Evolutionary conservation across 37 sponge, comb jelly and placozoan genomes (phyloP).

Genomic region (Beroe forskalii): DNA sequence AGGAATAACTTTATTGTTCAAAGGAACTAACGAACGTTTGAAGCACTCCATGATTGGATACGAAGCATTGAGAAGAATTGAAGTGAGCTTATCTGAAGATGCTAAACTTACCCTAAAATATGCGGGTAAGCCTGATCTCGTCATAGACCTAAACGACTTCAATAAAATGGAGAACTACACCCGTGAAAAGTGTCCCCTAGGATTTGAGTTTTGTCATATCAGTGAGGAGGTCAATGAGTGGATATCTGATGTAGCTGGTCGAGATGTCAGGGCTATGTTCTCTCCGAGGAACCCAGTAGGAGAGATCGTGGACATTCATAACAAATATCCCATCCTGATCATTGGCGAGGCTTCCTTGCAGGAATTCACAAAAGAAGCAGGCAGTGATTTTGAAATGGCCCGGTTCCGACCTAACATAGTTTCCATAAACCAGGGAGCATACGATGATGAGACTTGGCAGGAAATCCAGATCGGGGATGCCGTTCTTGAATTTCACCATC

Average conservation of each 20-base stretch:
- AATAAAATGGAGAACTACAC: neutral
- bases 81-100: neutral
- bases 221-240: neutral
- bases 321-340: slow-evolving; percentile 1
- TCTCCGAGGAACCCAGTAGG: neutral
- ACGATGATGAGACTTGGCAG: slow-evolving; percentile 28
- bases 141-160: slow-evolving; percentile 5
- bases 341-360: neutral
- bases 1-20: slow-evolving; percentile 53
- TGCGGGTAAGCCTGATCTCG: neutral
- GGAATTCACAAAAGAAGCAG: slow-evolving; percentile 12
- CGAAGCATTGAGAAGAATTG: slow-evolving; percentile 18
- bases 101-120: neutral
- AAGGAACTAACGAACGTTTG: slow-evolving; percentile 52
- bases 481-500: slow-evolving; percentile 6
- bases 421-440: neutral
- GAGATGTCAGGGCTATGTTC: neutral
- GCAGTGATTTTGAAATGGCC: slow-evolving; percentile 40
- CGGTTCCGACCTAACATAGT: slow-evolving; percentile 50
- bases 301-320: neutral
- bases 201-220: neutral
- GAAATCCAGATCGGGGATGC: slow-evolving; percentile 35
- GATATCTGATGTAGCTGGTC: slow-evolving; percentile 20
- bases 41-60: slow-evolving; percentile 8
- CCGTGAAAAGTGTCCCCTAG: neutral